Conservation (phyloP, 1,140 invertebrate genomes). For the Papilio polyxenes region DNA sequence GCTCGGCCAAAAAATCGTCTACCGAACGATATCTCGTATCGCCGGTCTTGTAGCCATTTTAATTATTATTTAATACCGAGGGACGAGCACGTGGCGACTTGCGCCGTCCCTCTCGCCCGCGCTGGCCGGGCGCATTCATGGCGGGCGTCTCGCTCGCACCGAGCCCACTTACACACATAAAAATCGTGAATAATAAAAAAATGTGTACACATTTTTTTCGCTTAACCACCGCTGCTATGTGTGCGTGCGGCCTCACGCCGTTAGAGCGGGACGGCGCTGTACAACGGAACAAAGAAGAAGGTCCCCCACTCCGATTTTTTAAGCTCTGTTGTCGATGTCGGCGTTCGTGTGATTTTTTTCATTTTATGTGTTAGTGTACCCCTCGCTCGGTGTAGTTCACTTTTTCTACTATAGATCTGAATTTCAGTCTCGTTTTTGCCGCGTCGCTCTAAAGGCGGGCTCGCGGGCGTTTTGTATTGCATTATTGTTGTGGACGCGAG, state of each 20-base stretch:
- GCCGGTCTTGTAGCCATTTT: conserved; percentile 79
- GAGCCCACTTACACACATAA: conserved; percentile 80
- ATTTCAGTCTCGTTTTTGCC: conserved; percentile 81
- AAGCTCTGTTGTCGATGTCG: conserved; percentile 73
- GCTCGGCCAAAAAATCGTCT: conserved; percentile 78
- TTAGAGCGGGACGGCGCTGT: conserved; percentile 66
- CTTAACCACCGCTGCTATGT: conserved; percentile 69
- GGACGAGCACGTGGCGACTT: conserved; percentile 78
- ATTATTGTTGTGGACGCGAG: conserved; percentile 69
- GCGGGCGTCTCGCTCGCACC: conserved; percentile 63
- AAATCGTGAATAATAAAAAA: conserved; percentile 81
- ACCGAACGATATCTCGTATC: conserved; percentile 77
- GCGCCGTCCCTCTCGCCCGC: conserved; percentile 58
- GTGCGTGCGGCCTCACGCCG: conserved; percentile 76
- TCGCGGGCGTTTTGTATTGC: conserved; percentile 73
- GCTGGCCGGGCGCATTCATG: conserved; percentile 44
- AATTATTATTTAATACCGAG: conserved; percentile 81
- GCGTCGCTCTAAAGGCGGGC: conserved; percentile 77
- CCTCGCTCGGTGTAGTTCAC: conserved; percentile 79
- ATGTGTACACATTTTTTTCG: conserved; percentile 81
- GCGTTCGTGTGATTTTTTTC: conserved; percentile 79
- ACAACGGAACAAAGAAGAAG: conserved; percentile 50
- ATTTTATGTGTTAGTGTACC: conserved; percentile 80
- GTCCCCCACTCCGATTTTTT: conserved; percentile 78
- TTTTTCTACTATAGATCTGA: conserved; percentile 82